Percentiles rank a stretch among this genome's conserved stretches.
Evolutionary conservation across 2,797 vertebrate genomes (phyloP).

Genomic region (Spinus olivaceus): DNA sequence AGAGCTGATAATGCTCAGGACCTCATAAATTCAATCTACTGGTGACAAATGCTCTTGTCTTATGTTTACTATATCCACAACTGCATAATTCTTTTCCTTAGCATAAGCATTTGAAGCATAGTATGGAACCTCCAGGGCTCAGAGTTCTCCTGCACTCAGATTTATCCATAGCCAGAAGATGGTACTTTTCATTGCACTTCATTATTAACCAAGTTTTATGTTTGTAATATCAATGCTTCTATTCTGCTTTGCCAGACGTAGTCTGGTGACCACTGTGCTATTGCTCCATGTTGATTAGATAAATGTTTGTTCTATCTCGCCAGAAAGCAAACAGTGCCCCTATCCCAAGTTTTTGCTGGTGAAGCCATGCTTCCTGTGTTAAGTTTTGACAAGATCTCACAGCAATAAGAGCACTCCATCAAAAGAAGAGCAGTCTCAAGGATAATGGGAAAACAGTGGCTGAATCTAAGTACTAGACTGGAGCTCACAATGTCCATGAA

Average conservation of each 20-base stretch:
- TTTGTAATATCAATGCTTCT: neutral
- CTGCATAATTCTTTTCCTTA: neutral
- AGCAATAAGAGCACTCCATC: neutral
- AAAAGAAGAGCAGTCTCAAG: neutral
- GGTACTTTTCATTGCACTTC: neutral
- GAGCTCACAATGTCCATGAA: neutral
- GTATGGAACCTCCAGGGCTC: neutral
- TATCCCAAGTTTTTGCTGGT: neutral
- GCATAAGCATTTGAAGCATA: neutral
- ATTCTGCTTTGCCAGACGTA: neutral
- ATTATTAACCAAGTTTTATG: neutral
- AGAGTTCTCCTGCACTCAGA: neutral
- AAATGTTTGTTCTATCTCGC: neutral
- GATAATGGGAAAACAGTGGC: neutral
- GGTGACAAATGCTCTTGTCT: neutral
- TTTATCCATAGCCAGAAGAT: neutral
- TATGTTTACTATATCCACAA: neutral
- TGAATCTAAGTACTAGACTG: neutral
- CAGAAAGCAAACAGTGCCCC: neutral
- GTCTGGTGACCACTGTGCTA: neutral
- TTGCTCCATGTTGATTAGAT: neutral
- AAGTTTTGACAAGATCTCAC: neutral
- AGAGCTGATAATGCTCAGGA: neutral
- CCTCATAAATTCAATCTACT: neutral
- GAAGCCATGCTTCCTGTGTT: neutral